A percentile compares a stretch with the other conserved stretches of the same genome.
Conservation (phyloP, 37 sponge, comb jelly and placozoan species). For the Petrosia ficiformis region DNA sequence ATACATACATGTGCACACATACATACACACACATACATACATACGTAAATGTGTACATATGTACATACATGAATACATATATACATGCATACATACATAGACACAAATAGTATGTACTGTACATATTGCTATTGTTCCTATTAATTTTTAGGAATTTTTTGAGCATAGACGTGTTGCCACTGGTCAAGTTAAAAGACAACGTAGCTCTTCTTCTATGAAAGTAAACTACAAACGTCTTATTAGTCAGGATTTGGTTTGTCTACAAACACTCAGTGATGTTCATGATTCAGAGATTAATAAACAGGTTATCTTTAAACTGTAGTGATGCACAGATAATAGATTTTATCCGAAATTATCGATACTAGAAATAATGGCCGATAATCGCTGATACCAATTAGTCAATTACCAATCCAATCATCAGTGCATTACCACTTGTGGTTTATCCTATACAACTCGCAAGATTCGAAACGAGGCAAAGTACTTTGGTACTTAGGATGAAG, state of each 20-base stretch:
- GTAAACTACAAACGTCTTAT: background rate
- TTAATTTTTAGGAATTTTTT: conserved; percentile 56
- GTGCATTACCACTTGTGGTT: background rate
- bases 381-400: background rate
- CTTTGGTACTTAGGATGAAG: too few relatives aligned
- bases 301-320: too few relatives aligned
- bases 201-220: background rate
- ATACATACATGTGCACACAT: too few relatives aligned
- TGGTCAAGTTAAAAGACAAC: background rate
- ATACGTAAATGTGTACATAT: too few relatives aligned
- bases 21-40: too few relatives aligned
- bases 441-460: background rate
- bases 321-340: too few relatives aligned
- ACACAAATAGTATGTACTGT: too few relatives aligned
- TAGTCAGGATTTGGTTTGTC: conserved; percentile 55
- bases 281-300: too few relatives aligned
- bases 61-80: too few relatives aligned
- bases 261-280: conserved; percentile 1
- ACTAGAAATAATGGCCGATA: too few relatives aligned
- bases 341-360: too few relatives aligned
- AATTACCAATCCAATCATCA: background rate
- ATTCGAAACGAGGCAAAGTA: conserved; percentile 1
- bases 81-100: too few relatives aligned
- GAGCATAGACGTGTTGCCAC: conserved; percentile 40
- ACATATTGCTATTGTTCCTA: background rate